Evolutionary conservation across 2,888 invertebrate genomes (phyloP), one percentile per base, ranked within the genome.

Genomic region (Ornithoptera alexandrae): DNA sequence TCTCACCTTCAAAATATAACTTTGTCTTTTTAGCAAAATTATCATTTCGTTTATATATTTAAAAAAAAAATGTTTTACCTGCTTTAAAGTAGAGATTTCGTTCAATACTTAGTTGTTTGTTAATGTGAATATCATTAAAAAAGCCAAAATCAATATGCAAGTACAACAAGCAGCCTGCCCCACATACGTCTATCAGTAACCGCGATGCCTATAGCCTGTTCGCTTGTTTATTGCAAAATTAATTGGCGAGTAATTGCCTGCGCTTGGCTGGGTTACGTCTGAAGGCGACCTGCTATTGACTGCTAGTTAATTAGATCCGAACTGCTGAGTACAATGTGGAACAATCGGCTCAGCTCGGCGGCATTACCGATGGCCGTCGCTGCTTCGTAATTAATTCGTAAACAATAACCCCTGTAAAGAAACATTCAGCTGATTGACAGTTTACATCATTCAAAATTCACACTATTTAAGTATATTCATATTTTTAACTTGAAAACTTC

Each of bases 201-300:
- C 65, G 68, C 65, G 68, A 57, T 71, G 62, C 68, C 60, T 42
- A 64, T 71, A 68, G 68, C 24, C 46, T 59, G 56, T 58, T 67
- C 65, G 69, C 69, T 67, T 71, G 71, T 71, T 87, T 89, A 89
- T 90, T 86, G 85, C 88, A 83, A 87, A 89, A 88, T 88, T 90
- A 90, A 91, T 91, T 90, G 90, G 86, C 89, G 90, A 84, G 81
- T 90, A 90, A 90, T 90, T 89, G 90, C 85, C 82, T 82, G 78
- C 85, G 85, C 84, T 83, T 80, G 83, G 81, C 77, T 83, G 82
- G 81, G 79, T 80, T 83, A 76, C 84, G 87, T 89, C 89, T 88
- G 87, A 82, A 90, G 89, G 86, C 85, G 82, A 79, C 78, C 88
- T 89, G 90, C 82, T 87, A 88, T 88, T 90, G 90, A 89, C 89